Evolutionary conservation across 2,113 vertebrate genomes (phyloP), one percentile per base, ranked within the genome.

Genomic region (Dasyornis broadbenti): DNA sequence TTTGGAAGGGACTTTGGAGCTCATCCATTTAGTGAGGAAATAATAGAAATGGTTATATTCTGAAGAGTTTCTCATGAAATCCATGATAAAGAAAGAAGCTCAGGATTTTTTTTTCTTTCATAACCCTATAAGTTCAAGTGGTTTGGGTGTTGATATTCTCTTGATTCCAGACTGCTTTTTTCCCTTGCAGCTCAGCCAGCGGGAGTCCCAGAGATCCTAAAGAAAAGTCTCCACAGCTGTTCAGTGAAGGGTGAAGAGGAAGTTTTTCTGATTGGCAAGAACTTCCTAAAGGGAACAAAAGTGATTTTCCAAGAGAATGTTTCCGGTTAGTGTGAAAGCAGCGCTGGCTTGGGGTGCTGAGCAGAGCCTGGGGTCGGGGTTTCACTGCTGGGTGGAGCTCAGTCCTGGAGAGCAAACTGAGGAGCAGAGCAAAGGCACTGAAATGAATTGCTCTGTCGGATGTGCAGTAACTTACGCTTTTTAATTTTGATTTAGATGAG

Each of bases 271-370:
- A 99, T 99, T 42, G 99, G 99, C 97, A 99, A 99, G 97, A 99
- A 99, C 98, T 99, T 99, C 97, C 98, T 99, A 31, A 99, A 99
- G 98, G 99, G 99, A 98, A 99, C 99, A 86, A 99, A 99, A 98
- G 99, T 99, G 95, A 98, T 99, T 97, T 99, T 99, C 97, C 99
- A 99, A 24, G 99, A 99, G 96, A 99, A 99, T 80, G 39, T 98
- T 90, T 98, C 99, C 73, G 99, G 99, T 99, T 81, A 97, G 98
- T 97, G 87, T 78, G 59, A 60, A 82, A 83, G 52, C 69, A 75
- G 15, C 13, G 57, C 13, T 65, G 53, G 21, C 35, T 35, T 40
- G 59, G 78, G 57, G 37, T 49, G 31, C 61, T 68, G 82, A 24
- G 22, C 69, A 39, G 54, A 24, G 71, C 15, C 1, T 54, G 45